Evolutionary conservation across 2,888 invertebrate species (phyloP).

Genomic region (Drosophila meridionalis): DNA sequence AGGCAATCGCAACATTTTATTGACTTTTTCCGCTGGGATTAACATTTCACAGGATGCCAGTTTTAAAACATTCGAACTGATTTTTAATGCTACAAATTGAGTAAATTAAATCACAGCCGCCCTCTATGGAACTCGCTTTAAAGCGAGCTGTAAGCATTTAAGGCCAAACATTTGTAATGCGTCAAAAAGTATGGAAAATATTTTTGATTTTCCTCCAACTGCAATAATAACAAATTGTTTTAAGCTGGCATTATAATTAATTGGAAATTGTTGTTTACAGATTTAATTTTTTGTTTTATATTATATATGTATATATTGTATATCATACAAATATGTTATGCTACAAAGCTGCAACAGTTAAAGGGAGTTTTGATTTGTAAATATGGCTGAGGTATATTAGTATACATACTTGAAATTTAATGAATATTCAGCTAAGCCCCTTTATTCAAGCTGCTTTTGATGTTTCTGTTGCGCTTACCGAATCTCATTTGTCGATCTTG

Average conservation of each 20-base stretch:
- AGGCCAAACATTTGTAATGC: constrained; percentile 33
- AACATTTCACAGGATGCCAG: constrained; percentile 6
- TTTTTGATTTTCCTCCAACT: constrained; percentile 1
- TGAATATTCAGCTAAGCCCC: neutral
- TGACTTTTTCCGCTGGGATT: constrained; percentile 6
- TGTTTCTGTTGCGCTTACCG: neutral
- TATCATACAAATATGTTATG: neutral
- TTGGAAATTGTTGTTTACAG: constrained; percentile 47
- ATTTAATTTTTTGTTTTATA: neutral
- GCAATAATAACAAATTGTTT: constrained; percentile 23
- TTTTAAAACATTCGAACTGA: constrained; percentile 28
- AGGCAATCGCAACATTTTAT: neutral
- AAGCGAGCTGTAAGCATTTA: constrained; percentile 16
- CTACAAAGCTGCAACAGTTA: neutral
- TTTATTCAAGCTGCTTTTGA: neutral
- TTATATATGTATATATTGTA: neutral
- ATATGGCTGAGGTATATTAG: neutral
- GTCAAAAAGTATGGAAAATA: constrained; percentile 35
- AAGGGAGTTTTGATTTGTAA: too few species aligned
- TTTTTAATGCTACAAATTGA: constrained; percentile 23
- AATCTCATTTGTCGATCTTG: neutral
- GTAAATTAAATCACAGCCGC: constrained; percentile 18
- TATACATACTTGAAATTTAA: neutral
- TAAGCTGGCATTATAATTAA: constrained; percentile 58
- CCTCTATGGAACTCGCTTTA: constrained; percentile 10